A percentile compares a stretch with the other conserved stretches of the same genome.
These are phyloP conservation scores for Oligia fasciuncula DNA, from an alignment of 2,888 invertebrate genomes.

Conservation along the genomic window DNA sequence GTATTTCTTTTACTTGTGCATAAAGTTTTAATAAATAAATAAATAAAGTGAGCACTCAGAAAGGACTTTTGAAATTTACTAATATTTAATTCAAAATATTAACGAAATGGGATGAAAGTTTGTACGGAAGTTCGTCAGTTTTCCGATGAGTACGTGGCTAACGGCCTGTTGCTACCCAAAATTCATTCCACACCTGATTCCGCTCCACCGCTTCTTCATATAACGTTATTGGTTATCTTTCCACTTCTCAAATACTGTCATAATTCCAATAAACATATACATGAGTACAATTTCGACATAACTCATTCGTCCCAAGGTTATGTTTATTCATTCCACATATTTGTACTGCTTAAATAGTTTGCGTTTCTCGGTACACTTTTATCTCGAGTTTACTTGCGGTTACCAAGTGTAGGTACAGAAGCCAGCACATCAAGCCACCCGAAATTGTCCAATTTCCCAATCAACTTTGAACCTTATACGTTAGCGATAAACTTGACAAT, in stretches of 20 bases:
- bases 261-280: conserved; percentile 15
- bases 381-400: not conserved
- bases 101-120: too few relatives aligned
- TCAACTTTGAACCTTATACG: too few relatives aligned
- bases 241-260: conserved; percentile 15
- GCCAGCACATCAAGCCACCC: too few relatives aligned
- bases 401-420: not conserved
- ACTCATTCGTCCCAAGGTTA: conserved; percentile 22
- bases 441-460: too few relatives aligned
- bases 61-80: not conserved
- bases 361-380: not conserved
- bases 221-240: conserved; percentile 17
- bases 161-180: not conserved
- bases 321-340: conserved; percentile 39
- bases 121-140: not conserved
- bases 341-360: conserved; percentile 27
- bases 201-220: not conserved
- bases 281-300: conserved; percentile 18
- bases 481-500: too few relatives aligned
- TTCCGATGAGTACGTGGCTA: not conserved
- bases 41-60: not conserved
- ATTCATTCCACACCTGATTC: not conserved
- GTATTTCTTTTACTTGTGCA: too few relatives aligned
- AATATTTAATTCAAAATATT: too few relatives aligned
- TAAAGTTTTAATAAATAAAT: too few relatives aligned